Conservation (phyloP, 2,797 vertebrate genomes). For the Pristis pectinata region DNA sequence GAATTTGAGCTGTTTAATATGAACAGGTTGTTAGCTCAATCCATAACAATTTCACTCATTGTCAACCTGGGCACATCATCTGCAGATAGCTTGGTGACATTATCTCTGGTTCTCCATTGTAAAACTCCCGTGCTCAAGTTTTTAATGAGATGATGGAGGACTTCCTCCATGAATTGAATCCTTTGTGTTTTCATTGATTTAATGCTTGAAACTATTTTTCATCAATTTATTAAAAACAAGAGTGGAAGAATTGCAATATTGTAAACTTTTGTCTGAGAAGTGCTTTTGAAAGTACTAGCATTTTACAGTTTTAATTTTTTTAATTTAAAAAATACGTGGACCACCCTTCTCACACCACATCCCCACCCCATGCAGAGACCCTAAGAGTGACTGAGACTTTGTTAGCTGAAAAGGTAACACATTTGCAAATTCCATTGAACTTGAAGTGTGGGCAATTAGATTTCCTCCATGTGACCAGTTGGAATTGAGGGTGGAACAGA, state of each 20-base stretch:
- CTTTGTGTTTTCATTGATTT: not conserved
- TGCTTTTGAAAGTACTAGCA: not conserved
- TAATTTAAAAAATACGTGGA: not conserved
- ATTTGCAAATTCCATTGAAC: conserved; percentile 6
- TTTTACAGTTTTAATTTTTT: conserved; percentile 20
- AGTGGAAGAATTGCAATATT: not conserved
- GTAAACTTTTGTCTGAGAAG: not conserved
- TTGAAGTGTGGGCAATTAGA: not conserved
- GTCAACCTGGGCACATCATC: not conserved
- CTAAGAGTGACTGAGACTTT: not conserved
- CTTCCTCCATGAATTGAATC: not conserved
- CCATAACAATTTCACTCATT: not conserved
- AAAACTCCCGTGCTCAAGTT: not conserved
- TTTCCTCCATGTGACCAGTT: not conserved
- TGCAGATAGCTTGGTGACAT: not conserved
- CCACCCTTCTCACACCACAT: too few relatives aligned
- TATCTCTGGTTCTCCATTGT: not conserved
- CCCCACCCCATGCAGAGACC: not conserved
- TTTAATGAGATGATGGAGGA: not conserved
- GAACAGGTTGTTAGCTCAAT: not conserved
- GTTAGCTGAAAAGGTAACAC: not conserved
- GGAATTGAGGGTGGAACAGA: not conserved
- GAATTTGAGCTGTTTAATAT: not conserved
- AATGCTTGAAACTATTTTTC: not conserved
- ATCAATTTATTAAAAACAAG: not conserved